Evolutionary conservation across 2,888 invertebrate genomes (phyloP), one percentile per base, ranked within the genome.

Genomic region (Parasteatoda lunata): DNA sequence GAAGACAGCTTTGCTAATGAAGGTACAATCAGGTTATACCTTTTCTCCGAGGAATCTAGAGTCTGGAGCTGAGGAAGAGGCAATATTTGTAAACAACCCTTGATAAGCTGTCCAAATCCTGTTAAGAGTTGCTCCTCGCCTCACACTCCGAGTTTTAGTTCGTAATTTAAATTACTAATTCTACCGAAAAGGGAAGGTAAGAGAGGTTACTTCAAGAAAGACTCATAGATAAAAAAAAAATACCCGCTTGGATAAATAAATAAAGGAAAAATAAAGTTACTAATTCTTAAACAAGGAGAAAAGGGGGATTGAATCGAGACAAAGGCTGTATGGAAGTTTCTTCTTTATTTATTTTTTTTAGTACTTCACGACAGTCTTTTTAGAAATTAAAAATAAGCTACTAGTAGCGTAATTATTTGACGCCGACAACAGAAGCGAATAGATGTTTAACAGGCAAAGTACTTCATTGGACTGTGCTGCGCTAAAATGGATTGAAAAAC

Each of bases 141-240:
- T 78, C 70, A 69, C 66, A 66, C 68, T 73, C 82, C 79, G 71
- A 83, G 83, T 88, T 88, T 88, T 79, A 79, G 75, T 88, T 83
- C 88, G 83, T 88, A 83, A 88, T 88, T 88, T 82, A 88, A 88
- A 88, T 88, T 88, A 88, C 88, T 88, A 88, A 88, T 88, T 88
- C 83, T 79, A 65, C 75, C 78, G 88, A 82, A 88, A 88, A 87
- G 87, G 77, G 71, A 79, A 77, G 66, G 54, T 11, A 86, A 81
- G 77, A 59, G 71, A 75, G 76, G 70, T 52, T 70, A 69, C 9
- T 15, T 15, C 49, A 51, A 66, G 66, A 52, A 59, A 73, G 13
- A 72, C 52, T 47, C 15, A 66, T n/a, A 52, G 68, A 48, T 11
- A 80, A 52, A 69, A 69, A 79, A 87, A 76, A 65, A 71, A 76